phyloP scores from a whole-genome alignment of 2,113 vertebrate species.

The Scophthalmus maximus region DNA sequence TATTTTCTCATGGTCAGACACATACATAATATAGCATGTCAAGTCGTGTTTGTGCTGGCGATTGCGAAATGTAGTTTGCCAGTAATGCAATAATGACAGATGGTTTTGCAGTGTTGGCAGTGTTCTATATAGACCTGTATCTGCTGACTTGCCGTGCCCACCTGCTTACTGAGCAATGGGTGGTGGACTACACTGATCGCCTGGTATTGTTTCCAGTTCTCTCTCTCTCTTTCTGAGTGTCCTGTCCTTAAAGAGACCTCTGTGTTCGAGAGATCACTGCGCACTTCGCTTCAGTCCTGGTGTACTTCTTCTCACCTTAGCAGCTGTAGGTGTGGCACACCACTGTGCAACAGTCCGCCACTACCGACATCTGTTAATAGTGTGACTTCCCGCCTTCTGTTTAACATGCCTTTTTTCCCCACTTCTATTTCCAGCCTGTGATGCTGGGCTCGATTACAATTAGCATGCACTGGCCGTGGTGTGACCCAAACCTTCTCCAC shows the following conservation, averaged over 20 bases:
- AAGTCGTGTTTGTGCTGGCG: no score
- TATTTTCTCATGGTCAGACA: no score
- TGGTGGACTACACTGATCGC: not conserved
- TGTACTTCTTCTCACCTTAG: constrained; percentile 7
- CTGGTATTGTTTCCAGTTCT: not conserved
- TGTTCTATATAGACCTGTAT: no score
- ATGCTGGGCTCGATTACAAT: constrained; percentile 3
- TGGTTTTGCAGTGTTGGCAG: no score
- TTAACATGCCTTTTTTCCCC: constrained; percentile 13
- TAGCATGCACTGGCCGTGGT: constrained; percentile 5
- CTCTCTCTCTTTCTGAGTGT: no score
- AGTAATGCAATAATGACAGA: no score
- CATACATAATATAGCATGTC: no score
- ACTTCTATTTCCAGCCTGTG: constrained; percentile 25
- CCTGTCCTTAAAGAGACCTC: not conserved
- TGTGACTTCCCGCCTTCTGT: constrained; percentile 25
- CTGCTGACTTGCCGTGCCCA: not conserved
- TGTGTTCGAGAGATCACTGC: not conserved
- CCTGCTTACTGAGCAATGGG: not conserved
- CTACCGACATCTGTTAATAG: constrained; percentile 25
- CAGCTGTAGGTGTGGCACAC: constrained; percentile 19
- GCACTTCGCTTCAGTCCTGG: not conserved
- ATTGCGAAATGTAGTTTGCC: no score
- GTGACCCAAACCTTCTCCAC: not conserved
- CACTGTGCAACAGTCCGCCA: constrained; percentile 18